Percentiles rank a stretch among this genome's conserved stretches.
Evolutionary conservation across 2,888 invertebrate genomes (phyloP).

Genomic region (Drosophila fungiperda): DNA sequence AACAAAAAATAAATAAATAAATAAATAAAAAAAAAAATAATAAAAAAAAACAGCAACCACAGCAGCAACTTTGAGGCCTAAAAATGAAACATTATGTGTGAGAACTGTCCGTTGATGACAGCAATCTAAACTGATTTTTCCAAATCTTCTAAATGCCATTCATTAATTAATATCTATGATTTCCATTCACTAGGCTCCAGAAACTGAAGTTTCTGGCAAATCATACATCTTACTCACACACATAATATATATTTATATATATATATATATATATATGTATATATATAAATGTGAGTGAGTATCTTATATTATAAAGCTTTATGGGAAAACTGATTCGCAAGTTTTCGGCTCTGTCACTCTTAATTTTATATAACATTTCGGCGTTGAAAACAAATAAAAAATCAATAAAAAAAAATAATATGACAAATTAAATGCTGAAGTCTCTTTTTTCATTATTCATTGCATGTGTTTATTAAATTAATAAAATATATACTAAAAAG

Average conservation of each 20-base stretch:
- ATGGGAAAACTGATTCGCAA: not conserved
- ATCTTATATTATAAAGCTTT: not conserved
- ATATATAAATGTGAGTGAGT: not conserved
- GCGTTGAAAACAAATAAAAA: not conserved
- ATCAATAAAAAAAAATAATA: not conserved
- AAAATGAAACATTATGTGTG: slow-evolving; percentile 22
- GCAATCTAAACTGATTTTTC: slow-evolving; percentile 4
- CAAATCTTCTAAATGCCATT: not conserved
- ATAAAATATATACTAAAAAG: too few species aligned
- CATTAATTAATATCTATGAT: not conserved
- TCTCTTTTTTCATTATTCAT: not conserved
- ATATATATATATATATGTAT: not conserved
- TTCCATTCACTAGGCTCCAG: not conserved
- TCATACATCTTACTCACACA: not conserved
- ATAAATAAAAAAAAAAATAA: slow-evolving; percentile 12
- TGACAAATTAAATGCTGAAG: not conserved
- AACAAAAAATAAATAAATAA: slow-evolving; percentile 13
- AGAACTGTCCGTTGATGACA: slow-evolving; percentile 14
- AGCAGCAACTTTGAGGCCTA: slow-evolving; percentile 17
- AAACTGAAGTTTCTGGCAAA: not conserved
- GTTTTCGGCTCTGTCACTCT: not conserved
- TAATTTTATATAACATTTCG: not conserved
- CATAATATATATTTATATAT: too few species aligned
- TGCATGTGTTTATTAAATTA: not conserved
- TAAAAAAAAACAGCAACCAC: slow-evolving; percentile 17